Conservation (phyloP, 53 echinoderm and acorn worm genomes). For the Hippasteria phrygiana region DNA sequence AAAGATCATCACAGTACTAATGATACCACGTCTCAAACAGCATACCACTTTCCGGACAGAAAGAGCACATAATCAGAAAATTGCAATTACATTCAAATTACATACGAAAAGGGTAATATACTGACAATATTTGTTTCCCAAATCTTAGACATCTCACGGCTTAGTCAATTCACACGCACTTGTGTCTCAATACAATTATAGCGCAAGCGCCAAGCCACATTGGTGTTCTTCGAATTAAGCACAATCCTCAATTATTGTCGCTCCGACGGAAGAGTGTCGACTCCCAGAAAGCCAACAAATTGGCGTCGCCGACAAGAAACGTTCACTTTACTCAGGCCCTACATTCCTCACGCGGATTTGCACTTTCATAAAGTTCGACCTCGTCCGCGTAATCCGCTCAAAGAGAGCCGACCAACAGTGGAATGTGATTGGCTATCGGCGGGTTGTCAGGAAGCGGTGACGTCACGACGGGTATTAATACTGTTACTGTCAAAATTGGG, state of each 20-base stretch:
- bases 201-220: not conserved
- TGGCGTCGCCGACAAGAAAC: not conserved
- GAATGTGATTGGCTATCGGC: constrained; percentile 6
- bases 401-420: not conserved
- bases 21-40: too few species aligned
- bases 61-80: too few species aligned
- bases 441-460: not conserved
- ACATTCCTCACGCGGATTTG: not conserved
- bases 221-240: too few species aligned
- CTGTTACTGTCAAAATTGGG: not conserved
- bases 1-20: too few species aligned
- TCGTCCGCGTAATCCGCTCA: not conserved
- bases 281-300: not conserved
- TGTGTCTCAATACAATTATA: not conserved
- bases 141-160: not conserved
- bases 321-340: not conserved
- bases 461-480: constrained; percentile 1
- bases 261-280: too few species aligned
- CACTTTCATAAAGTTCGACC: not conserved
- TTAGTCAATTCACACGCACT: not conserved
- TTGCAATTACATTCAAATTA: too few species aligned
- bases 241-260: too few species aligned
- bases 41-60: too few species aligned
- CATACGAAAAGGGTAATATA: too few species aligned
- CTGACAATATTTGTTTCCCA: too few species aligned